Conservation (phyloP, 2,797 vertebrate species). For the Pseudochirops cupreus region DNA sequence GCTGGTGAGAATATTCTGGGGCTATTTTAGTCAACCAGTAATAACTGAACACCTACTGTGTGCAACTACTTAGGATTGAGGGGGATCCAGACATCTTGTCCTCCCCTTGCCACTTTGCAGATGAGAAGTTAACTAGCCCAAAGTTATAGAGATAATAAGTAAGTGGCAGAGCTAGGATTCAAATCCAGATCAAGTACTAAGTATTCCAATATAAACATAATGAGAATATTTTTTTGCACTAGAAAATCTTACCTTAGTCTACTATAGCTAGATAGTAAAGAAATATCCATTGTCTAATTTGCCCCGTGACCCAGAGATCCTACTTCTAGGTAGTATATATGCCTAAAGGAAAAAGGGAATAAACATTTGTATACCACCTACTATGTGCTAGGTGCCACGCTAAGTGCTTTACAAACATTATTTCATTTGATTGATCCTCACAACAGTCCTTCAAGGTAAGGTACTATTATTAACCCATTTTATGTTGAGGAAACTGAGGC, state of each 20-base stretch:
- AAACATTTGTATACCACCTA: not conserved
- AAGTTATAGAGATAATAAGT: not conserved
- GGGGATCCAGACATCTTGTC: not conserved
- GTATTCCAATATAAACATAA: not conserved
- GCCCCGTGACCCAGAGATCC: not conserved
- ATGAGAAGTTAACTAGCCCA: not conserved
- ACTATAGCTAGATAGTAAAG: constrained; percentile 46
- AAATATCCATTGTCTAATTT: constrained; percentile 34
- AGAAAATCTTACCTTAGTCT: constrained; percentile 55
- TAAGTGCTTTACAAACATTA: not conserved
- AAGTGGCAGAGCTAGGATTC: not conserved
- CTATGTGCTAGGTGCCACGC: not conserved
- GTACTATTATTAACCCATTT: not conserved
- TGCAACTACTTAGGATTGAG: not conserved
- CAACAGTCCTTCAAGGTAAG: not conserved
- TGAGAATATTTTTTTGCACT: constrained; percentile 49
- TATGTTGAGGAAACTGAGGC: not conserved
- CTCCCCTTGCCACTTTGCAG: not conserved
- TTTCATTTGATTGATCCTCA: not conserved
- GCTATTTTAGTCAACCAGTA: not conserved
- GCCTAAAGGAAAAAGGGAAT: not conserved
- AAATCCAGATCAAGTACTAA: not conserved
- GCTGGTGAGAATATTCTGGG: not conserved
- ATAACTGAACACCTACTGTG: not conserved
- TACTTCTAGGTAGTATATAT: not conserved